phyloP scores from a whole-genome alignment of 37 sponge, comb jelly and placozoan species.

The Crambe crambe region DNA sequence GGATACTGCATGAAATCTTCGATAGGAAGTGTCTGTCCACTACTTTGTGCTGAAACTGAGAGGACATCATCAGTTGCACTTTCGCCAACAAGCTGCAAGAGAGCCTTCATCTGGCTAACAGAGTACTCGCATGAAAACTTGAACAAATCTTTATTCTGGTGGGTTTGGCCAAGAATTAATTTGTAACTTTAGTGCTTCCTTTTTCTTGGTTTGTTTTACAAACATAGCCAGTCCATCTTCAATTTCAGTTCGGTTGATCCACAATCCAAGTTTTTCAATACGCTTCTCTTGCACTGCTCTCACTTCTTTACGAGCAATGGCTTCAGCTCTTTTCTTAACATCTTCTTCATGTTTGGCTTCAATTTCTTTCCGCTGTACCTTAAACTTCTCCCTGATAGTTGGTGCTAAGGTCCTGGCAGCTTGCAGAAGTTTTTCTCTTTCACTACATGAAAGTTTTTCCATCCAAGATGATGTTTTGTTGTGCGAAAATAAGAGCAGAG shows the following conservation, averaged over 20 bases:
- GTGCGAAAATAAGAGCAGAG: too few relatives aligned
- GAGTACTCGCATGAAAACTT: too few relatives aligned
- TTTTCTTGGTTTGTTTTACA: slow-evolving; percentile 7
- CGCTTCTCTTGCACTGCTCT: slow-evolving; percentile 15
- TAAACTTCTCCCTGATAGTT: slow-evolving; percentile 21
- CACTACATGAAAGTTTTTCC: neutral
- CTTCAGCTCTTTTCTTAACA: neutral
- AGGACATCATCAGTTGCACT: too few relatives aligned
- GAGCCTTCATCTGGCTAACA: too few relatives aligned
- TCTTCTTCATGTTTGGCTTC: neutral
- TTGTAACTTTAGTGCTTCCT: slow-evolving; percentile 6
- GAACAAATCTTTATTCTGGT: too few relatives aligned
- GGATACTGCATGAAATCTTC: too few relatives aligned
- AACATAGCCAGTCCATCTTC: neutral
- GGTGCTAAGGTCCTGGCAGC: slow-evolving; percentile 28
- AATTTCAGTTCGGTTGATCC: slow-evolving; percentile 10
- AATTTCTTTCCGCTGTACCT: slow-evolving; percentile 10
- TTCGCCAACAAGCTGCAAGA: too few relatives aligned
- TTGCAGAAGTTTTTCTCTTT: slow-evolving; percentile 21
- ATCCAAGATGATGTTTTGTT: slow-evolving; percentile 34
- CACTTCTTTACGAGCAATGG: neutral
- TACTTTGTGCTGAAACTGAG: too few relatives aligned
- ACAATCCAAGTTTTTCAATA: slow-evolving; percentile 23
- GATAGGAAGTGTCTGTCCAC: too few relatives aligned
- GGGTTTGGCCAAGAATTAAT: slow-evolving; percentile 23